phyloP scores from a whole-genome alignment of 2,113 vertebrate species.

The Cervus canadensis region DNA sequence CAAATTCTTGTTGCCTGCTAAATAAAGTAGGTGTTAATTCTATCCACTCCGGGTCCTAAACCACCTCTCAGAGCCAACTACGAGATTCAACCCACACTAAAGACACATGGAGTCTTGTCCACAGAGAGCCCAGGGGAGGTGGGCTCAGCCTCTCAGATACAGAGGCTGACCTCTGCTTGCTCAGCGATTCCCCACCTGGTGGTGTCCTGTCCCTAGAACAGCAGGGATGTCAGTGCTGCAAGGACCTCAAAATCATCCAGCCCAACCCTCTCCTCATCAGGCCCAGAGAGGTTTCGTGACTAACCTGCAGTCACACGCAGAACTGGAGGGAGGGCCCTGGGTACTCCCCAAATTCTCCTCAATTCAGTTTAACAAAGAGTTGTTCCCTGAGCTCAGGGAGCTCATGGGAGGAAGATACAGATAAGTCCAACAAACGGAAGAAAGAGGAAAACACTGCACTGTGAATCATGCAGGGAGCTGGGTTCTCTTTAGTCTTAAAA shows the following conservation, averaged over 20 bases:
- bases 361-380: background rate
- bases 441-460: background rate
- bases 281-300: background rate
- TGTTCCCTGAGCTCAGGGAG: background rate
- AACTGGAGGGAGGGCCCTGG: background rate
- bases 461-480: background rate
- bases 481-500: background rate
- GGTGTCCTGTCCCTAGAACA: background rate
- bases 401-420: background rate
- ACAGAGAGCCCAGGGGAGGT: background rate
- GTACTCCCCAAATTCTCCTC: background rate
- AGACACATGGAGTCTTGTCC: background rate
- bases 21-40: constrained; percentile 18
- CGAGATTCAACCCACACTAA: background rate
- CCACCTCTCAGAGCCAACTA: background rate
- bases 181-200: background rate
- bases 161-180: background rate
- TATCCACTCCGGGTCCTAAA: background rate
- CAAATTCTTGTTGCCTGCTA: constrained; percentile 35
- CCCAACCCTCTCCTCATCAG: background rate
- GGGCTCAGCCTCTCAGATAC: background rate
- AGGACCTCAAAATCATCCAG: background rate
- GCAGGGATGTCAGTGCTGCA: background rate
- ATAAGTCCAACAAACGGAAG: background rate
- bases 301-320: background rate